Evolutionary conservation across 2,888 invertebrate genomes (phyloP), one percentile per base, ranked within the genome.

Genomic region (Hypsopygia costalis): DNA sequence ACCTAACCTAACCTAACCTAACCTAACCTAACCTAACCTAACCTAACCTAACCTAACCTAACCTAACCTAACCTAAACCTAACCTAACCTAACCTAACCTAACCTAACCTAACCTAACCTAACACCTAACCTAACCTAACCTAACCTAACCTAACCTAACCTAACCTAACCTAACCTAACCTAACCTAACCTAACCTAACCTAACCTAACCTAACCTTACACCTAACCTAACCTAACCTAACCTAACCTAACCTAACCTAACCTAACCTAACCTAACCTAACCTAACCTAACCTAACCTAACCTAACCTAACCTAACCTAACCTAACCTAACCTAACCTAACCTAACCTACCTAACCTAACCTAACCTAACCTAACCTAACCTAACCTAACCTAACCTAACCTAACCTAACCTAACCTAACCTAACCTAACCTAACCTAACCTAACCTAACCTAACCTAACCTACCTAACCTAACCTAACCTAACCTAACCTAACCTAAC

Each of bases 41-140:
- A 36, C 37, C 40, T 40, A 31, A 40, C 44, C 40, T 44, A 36
- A 37, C 40, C 44, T 44, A 39, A 41, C 41, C 36, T 41, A 41
- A 43, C 43, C 39, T 28, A 30, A 40, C 30, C 40, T 34, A 40
- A 40, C 34, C 34, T 43, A 43, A 43, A 39, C 39, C 39, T 36
- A 43, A 43, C 39, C 39, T 31, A 36, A 36, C 27, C 31, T 36
- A 39, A 35, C 35, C 34, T 38, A 42, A 34, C 31, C 34, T 33
- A 41, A 36, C 36, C 28, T 33, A 35, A 29, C 22, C 40, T 30
- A 34, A 30, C 32, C 30, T 34, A 34, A 25, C 36, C 10, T 11
- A 22, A 22, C 35, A 38, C 32, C 25, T 25, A 21, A 21, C 20
- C 28, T 27, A 36, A 39, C 32, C 36, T 40, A 36, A 22, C 28